Evolutionary conservation across 2,888 invertebrate genomes (phyloP), one percentile per base, ranked within the genome.

Genomic region (Eupithecia insigniata): DNA sequence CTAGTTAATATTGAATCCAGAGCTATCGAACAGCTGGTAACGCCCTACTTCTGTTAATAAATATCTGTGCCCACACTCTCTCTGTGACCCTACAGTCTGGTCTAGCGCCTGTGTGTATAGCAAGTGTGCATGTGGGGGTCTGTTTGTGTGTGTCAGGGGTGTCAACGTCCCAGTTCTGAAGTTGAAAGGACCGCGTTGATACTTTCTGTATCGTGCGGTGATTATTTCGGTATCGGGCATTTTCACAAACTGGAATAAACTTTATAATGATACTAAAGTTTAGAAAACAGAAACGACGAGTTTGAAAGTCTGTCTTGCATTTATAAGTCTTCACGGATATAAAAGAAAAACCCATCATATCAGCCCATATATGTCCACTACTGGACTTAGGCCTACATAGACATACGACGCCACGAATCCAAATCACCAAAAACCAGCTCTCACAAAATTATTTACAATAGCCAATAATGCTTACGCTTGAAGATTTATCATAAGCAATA

Each of bases 131-230:
- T 32, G 72, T 71, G 75, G 30, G 67, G 30, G 67, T 76, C 76
- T 64, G 76, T 51, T 65, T 61, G 70, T 22, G 43, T 70, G 74
- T 66, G 71, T 72, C 77, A 84, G 85, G 85, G 86, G 78, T 85
- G 86, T 77, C 86, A 79, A 81, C 81, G 84, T 76, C 80, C 85
- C 81, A 84, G 76, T 81, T 84, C 77, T 68, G 46, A 78, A 75
- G 72, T 77, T 74, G 75, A 79, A 78, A 74, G 76, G 76, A 73
- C 75, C 75, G 76, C 75, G 73, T 71, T 75, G 67, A 76, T 75
- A 71, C 74, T 70, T 76, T 71, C 71, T 73, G 73, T 68, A 68
- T 73, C 66, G 73, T 55, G 43, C 16, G 75, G 76, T 79, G 76
- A 73, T 78, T 78, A 78, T 78, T 76, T 76, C n/a, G 66, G 58